Percentiles rank a stretch among this genome's conserved stretches.
phyloP scores from a whole-genome alignment of 2,888 invertebrate genomes.

The Amphipyra berbera region DNA sequence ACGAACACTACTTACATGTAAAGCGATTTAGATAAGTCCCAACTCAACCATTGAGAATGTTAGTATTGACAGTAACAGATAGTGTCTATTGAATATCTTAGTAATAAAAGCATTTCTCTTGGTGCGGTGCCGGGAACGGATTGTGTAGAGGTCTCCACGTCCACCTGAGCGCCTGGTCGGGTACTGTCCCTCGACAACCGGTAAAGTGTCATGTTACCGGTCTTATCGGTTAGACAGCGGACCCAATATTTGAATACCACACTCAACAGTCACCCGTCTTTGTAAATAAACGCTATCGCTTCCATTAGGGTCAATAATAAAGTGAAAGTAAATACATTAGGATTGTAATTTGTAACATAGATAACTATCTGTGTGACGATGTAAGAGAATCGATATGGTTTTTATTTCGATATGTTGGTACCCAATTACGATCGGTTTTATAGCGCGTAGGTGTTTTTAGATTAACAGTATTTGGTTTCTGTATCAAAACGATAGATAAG shows the following conservation, averaged over 20 bases:
- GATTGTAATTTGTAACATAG: slow-evolving; percentile 60
- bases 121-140: slow-evolving; percentile 47
- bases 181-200: slow-evolving; percentile 63
- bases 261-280: slow-evolving; percentile 71
- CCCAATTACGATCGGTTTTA: slow-evolving; percentile 47
- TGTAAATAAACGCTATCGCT: slow-evolving; percentile 62
- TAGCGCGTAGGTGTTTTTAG: slow-evolving; percentile 39
- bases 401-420: slow-evolving; percentile 41
- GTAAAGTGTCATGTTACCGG: slow-evolving; percentile 75
- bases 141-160: slow-evolving; percentile 48
- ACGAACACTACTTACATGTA: slow-evolving; percentile 60
- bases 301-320: slow-evolving; percentile 67
- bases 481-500: slow-evolving; percentile 21
- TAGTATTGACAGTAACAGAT: slow-evolving; percentile 66
- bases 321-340: slow-evolving; percentile 67
- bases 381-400: slow-evolving; percentile 51
- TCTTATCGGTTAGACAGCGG: slow-evolving; percentile 76
- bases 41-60: slow-evolving; percentile 64
- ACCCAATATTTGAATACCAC: slow-evolving; percentile 76
- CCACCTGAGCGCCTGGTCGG: slow-evolving; percentile 15
- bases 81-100: slow-evolving; percentile 67
- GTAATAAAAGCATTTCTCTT: slow-evolving; percentile 66
- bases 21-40: slow-evolving; percentile 68
- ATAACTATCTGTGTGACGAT: slow-evolving; percentile 57
- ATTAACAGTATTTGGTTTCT: slow-evolving; percentile 32